Evolutionary conservation across 2,113 vertebrate species (phyloP).

Genomic region (Pogona vitticeps): DNA sequence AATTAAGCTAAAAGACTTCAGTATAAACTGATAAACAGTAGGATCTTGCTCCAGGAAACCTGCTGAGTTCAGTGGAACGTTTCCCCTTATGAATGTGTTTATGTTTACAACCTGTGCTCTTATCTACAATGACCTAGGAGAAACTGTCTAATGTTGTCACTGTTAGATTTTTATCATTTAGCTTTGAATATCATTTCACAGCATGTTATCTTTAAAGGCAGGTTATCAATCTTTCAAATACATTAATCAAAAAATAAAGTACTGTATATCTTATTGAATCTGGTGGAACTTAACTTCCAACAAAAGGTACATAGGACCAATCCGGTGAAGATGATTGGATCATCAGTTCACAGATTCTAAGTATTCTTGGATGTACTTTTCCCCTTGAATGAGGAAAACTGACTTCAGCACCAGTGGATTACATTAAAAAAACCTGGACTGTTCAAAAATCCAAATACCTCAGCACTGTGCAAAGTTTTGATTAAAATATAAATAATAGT

Average conservation of each 20-base stretch:
- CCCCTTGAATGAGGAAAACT: neutral
- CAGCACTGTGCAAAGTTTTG: neutral
- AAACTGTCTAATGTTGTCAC: too few relatives aligned
- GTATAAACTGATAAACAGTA: neutral
- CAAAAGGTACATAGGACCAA: neutral
- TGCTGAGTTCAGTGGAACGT: neutral
- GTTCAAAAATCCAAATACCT: neutral
- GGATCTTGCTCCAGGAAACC: neutral
- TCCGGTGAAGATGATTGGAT: neutral
- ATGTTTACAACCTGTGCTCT: neutral
- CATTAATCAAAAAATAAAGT: too few relatives aligned
- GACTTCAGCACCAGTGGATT: neutral
- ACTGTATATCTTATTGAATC: neutral
- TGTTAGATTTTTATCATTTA: neutral
- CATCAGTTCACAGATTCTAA: neutral
- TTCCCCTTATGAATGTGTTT: too few relatives aligned
- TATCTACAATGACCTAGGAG: neutral
- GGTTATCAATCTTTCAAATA: neutral
- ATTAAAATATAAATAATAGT: neutral
- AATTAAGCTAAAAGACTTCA: neutral
- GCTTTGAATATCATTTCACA: neutral
- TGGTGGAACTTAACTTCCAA: neutral
- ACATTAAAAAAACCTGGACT: neutral
- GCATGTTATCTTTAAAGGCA: neutral
- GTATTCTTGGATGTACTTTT: neutral